These are phyloP conservation scores for Chironomus tepperi DNA, from an alignment of 1,140 invertebrate genomes.

Conservation along the genomic window DNA sequence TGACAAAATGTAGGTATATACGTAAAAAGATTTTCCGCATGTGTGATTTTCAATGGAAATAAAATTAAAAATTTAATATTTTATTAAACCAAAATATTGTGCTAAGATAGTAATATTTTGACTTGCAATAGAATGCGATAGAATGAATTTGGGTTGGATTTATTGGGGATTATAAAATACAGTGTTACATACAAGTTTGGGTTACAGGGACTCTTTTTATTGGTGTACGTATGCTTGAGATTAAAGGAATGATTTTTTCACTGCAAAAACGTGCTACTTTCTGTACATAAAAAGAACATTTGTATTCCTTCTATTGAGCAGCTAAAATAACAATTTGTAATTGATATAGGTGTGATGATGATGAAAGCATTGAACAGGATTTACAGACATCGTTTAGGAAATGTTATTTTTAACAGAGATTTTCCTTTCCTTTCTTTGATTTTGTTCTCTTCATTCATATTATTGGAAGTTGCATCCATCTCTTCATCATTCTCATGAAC, in stretches of 20 bases:
- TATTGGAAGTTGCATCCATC: no score
- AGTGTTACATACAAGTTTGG: neutral
- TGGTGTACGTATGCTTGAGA: neutral
- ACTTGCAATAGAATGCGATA: neutral
- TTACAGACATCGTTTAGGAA: neutral
- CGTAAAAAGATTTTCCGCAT: conserved; percentile 16
- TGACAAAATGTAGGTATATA: neutral
- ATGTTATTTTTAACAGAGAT: neutral
- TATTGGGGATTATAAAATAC: neutral
- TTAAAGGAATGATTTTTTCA: neutral
- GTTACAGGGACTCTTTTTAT: neutral
- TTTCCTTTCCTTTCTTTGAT: neutral
- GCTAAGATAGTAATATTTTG: conserved; percentile 15
- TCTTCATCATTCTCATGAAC: no score
- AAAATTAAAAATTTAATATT: neutral
- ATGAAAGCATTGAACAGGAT: conserved; percentile 11
- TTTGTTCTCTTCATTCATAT: neutral
- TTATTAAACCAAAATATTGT: neutral
- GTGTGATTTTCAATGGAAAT: neutral
- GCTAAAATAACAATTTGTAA: conserved; percentile 14
- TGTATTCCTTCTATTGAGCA: neutral
- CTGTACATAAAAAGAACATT: conserved; percentile 7
- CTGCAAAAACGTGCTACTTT: neutral
- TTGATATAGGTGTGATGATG: neutral
- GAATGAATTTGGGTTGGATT: neutral